A percentile compares a stretch with the other conserved stretches of the same genome.
Evolutionary conservation across 2,113 vertebrate genomes (phyloP).

Genomic region (Theropithecus gelada): DNA sequence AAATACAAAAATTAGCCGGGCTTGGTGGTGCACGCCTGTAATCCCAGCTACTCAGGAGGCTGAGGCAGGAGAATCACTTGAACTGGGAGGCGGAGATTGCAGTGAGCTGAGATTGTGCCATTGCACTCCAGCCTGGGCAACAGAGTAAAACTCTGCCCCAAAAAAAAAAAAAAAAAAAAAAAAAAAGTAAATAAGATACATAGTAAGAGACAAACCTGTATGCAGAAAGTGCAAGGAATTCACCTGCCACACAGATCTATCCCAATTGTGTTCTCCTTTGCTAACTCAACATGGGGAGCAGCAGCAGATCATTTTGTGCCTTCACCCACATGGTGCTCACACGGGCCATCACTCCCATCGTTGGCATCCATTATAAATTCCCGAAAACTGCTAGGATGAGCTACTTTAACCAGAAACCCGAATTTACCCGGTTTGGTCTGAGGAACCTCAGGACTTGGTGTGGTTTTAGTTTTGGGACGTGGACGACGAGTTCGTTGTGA

Average conservation of each 20-base stretch:
- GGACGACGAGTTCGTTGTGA: constrained; percentile 66
- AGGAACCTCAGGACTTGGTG: constrained; percentile 72
- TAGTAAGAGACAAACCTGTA: background rate
- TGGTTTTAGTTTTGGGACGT: constrained; percentile 77
- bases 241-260: background rate
- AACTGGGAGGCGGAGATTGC: no score
- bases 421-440: constrained; percentile 83
- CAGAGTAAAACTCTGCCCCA: no score
- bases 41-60: no score
- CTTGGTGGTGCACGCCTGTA: fast-evolving
- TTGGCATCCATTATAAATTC: background rate
- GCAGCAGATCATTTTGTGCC: no score
- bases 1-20: no score
- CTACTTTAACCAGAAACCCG: constrained; percentile 25
- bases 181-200: background rate
- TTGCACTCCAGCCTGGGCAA: no score
- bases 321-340: background rate
- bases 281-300: background rate
- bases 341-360: background rate
- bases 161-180: no score
- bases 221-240: background rate
- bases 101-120: no score
- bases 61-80: no score
- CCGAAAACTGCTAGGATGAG: background rate
- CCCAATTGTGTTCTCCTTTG: background rate